Evolutionary conservation across 1,140 invertebrate genomes (phyloP).

Genomic region (Tribolium madens): DNA sequence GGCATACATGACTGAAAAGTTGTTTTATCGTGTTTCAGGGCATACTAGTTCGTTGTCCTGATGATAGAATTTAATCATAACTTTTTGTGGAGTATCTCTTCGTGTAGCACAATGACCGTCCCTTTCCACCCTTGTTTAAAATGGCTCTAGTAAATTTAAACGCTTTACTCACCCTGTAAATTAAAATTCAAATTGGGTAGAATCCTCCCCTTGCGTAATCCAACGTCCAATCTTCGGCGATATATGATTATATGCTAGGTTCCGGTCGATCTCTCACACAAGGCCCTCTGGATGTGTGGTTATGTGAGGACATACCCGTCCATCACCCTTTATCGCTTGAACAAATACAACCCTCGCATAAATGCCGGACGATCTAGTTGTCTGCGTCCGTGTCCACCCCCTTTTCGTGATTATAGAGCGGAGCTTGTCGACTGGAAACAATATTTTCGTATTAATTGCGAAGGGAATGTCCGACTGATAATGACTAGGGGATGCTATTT

Average conservation of each 20-base stretch:
- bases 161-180: constrained; percentile 63
- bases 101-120: constrained; percentile 30
- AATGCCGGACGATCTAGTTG: constrained; percentile 60
- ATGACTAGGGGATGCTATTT: background rate
- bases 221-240: constrained; percentile 64
- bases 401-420: constrained; percentile 15
- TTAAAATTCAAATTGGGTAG: constrained; percentile 66
- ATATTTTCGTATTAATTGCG: constrained; percentile 21
- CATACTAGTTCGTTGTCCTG: background rate
- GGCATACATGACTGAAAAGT: too few species aligned
- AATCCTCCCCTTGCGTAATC: constrained; percentile 56
- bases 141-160: constrained; percentile 60
- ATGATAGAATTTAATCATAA: constrained; percentile 31
- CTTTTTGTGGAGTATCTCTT: constrained; percentile 6
- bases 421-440: constrained; percentile 23
- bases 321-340: constrained; percentile 65
- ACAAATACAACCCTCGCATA: constrained; percentile 65
- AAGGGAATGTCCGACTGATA: background rate
- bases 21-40: too few species aligned
- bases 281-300: constrained; percentile 62
- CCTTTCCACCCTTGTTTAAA: constrained; percentile 37
- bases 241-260: constrained; percentile 63
- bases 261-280: constrained; percentile 61
- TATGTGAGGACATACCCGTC: constrained; percentile 66
- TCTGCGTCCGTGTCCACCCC: constrained; percentile 48